Conservation (phyloP, 1,140 invertebrate genomes). For the Leucophenga varia region DNA sequence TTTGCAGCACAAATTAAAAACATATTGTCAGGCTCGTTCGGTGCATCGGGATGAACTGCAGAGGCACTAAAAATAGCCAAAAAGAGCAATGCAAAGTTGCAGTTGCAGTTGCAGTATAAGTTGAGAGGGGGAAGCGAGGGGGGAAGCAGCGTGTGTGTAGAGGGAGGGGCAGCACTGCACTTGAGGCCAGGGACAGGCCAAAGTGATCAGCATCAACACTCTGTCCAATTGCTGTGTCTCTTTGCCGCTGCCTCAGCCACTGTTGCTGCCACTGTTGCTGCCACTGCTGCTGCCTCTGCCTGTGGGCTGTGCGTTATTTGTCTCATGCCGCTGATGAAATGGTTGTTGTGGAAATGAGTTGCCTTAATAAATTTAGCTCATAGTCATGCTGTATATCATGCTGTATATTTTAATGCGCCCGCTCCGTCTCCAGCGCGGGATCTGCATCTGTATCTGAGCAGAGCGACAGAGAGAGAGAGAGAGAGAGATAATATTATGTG, state of each 20-base stretch:
- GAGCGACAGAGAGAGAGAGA: neutral
- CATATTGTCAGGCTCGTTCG: constrained; percentile 34
- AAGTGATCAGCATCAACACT: constrained; percentile 32
- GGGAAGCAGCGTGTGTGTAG: no score
- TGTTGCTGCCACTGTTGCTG: constrained; percentile 3
- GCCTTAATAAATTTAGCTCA: constrained; percentile 49
- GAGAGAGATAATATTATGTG: constrained; percentile 29
- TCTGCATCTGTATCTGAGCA: neutral
- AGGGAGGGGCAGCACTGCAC: no score
- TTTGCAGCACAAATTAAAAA: constrained; percentile 45
- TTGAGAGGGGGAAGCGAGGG: no score
- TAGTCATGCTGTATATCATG: constrained; percentile 29
- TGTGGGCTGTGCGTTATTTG: constrained; percentile 17
- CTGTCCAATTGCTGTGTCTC: constrained; percentile 20
- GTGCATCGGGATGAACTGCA: constrained; percentile 8
- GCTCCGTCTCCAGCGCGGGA: no score
- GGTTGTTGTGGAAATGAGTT: constrained; percentile 40
- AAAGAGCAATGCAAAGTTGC: no score
- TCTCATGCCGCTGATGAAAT: constrained; percentile 26
- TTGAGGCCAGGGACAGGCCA: constrained; percentile 26
- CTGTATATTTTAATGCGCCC: constrained; percentile 5
- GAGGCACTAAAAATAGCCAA: constrained; percentile 33
- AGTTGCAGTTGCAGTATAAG: no score
- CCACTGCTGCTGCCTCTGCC: neutral
- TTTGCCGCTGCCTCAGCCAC: constrained; percentile 5